Conservation (phyloP, 2,888 invertebrate species). For the Harpagoxenus sublaevis region DNA sequence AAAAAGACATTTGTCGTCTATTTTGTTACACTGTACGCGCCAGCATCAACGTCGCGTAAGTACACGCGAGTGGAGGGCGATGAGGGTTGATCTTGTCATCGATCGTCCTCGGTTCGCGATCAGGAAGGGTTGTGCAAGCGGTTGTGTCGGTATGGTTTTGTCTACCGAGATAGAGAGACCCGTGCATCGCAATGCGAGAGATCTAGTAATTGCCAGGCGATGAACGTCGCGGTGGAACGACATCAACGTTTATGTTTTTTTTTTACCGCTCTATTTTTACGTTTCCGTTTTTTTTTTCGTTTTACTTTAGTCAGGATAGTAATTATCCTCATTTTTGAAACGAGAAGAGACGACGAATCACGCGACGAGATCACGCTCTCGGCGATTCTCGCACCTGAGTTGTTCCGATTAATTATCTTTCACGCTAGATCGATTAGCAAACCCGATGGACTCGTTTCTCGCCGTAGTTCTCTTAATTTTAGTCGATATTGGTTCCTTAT, state of each 20-base stretch:
- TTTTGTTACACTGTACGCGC: constrained; percentile 15
- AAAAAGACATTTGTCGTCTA: constrained; percentile 16
- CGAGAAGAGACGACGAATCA: background rate
- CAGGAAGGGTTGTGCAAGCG: background rate
- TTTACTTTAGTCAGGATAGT: background rate
- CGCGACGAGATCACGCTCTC: background rate
- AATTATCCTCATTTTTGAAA: background rate
- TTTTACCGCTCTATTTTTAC: background rate
- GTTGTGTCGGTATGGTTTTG: background rate
- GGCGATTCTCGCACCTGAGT: background rate
- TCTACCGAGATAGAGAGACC: background rate
- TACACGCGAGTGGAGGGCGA: background rate
- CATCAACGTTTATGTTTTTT: background rate
- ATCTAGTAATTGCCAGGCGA: background rate
- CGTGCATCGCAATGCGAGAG: background rate
- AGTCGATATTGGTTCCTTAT: background rate
- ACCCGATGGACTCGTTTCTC: constrained; percentile 16
- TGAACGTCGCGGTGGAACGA: background rate
- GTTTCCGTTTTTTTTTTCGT: background rate
- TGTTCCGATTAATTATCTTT: background rate
- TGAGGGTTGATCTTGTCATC: background rate
- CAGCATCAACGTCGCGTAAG: background rate
- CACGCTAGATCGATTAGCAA: background rate
- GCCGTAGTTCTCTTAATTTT: background rate
- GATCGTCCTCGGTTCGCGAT: background rate